Evolutionary conservation across 2,888 invertebrate genomes (phyloP), one percentile per base, ranked within the genome.

Genomic region (Pediacus dermestoides): DNA sequence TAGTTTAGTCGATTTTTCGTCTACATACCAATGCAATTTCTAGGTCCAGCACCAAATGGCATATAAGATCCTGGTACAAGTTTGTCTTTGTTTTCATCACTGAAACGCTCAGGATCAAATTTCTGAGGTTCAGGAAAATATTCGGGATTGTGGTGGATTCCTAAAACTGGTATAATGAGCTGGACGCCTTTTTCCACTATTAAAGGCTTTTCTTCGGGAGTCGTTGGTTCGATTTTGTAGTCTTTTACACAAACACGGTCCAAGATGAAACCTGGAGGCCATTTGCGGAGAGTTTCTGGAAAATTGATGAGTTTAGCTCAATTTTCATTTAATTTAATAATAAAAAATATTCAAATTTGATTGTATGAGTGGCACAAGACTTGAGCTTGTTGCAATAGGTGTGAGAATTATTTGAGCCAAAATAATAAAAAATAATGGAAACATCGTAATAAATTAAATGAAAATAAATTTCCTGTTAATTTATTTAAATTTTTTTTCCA

Each of bases 21-120:
- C n/a, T 34, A 25, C 35, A 33, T n/a, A 25, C 74, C 75, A 35
- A 75, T 69, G 47, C 75, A 76, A 47, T 60, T 69, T 37, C 75
- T 65, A 0, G 74, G 75, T 2, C 76, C 76, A 26, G 58, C 45
- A 2, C 76, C 75, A 47, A 75, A 76, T 0, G 75, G 74, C 58
- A 72, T 55, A 44, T 66, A 76, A 0, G 71, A 68, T 42, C 70
- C 72, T 0, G 71, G 70, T 37, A 67, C 53, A 18, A 74, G 67
- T 0, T 67, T 67, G 1, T 63, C 60, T 42, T 61, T 64, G 31
- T 62, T 62, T 16, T 37, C 44, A 6, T 30, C 31, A 10, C 15
- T 32, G 16, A 44, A 44, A 16, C 44, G 11, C 12, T 70, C 68
- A 0, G 74, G 74, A 52, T 73, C 60, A 44, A 74, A 75, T 3